Evolutionary conservation across 2,797 vertebrate genomes (phyloP), one percentile per base, ranked within the genome.

Genomic region (Sparus aurata): DNA sequence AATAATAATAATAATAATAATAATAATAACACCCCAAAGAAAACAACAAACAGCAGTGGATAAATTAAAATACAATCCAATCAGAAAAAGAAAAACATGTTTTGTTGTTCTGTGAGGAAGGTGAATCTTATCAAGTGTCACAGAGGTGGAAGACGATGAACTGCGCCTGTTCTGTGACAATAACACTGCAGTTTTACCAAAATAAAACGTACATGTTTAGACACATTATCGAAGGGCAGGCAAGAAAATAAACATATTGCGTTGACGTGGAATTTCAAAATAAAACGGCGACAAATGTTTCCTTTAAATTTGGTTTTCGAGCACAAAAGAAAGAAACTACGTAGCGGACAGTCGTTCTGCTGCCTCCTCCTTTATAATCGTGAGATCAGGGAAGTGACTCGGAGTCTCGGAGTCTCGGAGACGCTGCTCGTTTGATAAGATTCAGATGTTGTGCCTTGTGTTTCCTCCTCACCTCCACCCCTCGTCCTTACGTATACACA

Each of bases 201-300:
- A 55, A 61, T 38, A 38, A 38, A 38, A 38, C 38, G 10, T 10
- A 11, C 59, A 41, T 50, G 1, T 76, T 85, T 68, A 11, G 53
- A 64, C 65, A 77, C 82, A 72, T 85, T 60, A 70, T 68, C 68
- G 63, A 15, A 52, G 68, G 70, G 54, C 12, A 46, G 13, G 16
- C 15, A 46, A 46, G 45, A 46, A 46, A 74, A 82, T 11, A 79
- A 15, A 4, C 27, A 46, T 43, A 69, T 25, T 43, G 45, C 68
- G 9, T 10, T 47, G 54, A 81, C 41, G 60, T 57, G 72, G 47
- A 89, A 81, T 46, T 55, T 72, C 23, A 34, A 77, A 77, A 34
- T 27, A 77, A 41, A 80, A 70, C 34, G 60, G 80, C 87, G 87
- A 87, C 86, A 87, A 80, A 77, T 86, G n/a, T 65, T 77, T 82